Evolutionary conservation across 2,113 vertebrate species (phyloP), one percentile per base, ranked within the genome.

Genomic region (Centrocercus urophasianus): DNA sequence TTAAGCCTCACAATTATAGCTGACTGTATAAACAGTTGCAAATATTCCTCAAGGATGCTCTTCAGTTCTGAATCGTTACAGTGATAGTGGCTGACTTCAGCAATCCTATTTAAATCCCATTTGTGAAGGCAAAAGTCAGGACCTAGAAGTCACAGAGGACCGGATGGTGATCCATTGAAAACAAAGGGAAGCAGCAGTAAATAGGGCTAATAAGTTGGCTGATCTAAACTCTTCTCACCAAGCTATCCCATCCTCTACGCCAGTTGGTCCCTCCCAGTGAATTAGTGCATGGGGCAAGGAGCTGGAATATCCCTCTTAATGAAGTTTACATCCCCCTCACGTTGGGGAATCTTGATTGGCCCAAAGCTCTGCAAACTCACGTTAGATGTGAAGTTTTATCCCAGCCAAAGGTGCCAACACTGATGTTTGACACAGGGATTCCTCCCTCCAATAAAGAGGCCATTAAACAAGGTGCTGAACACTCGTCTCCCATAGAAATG

Each of bases 11-110:
- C 50, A 84, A 40, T 84, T 83, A 84, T 1, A 83, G 59, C 59
- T 82, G 50, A 50, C 56, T 80, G 21, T 14, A 71, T 84, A 93
- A 90, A 69, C 28, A 66, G 63, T 56, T 89, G 82, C 34, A 81
- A 88, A 93, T 83, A 74, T 72, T 95, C 59, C 85, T 90, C 80
- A 65, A 84, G 76, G 77, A 74, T 50, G 63, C 22, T 76, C 14
- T 69, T 54, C 32, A 16, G 42, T 63, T 76, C 61, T 76, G 4
- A 84, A 64, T 52, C 19, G 18, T 28, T 66, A 13, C 28, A 47
- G 43, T 5, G 43, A 60, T 52, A 67, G n/a, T 0, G 7, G 71
- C 27, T 13, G 61, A 67, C 59, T 73, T 32, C 61, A 42, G 28
- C 38, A 17, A 32, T 60, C 75, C 25, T 73, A 2, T 65, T 87